A percentile compares a stretch with the other conserved stretches of the same genome.
These are phyloP conservation scores for Aspidiotus destructor DNA, from an alignment of 2,888 invertebrate genomes.

Conservation along the genomic window DNA sequence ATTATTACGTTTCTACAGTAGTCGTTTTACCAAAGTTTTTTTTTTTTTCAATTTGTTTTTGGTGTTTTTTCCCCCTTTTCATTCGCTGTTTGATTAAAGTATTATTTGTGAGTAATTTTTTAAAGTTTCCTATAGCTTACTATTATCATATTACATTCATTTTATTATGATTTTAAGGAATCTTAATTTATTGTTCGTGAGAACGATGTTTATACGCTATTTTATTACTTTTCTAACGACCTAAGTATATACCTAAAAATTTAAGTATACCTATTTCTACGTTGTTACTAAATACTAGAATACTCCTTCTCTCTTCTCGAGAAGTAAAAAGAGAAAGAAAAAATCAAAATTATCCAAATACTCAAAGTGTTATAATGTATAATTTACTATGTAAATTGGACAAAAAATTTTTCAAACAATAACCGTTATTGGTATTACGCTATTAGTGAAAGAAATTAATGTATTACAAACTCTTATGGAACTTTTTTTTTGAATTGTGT, in stretches of 20 bases:
- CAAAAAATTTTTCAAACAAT: not conserved
- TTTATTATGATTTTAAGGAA: not conserved
- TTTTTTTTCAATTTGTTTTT: no score
- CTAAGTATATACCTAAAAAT: not conserved
- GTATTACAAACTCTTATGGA: not conserved
- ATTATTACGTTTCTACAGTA: no score
- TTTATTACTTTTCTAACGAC: conserved; percentile 2
- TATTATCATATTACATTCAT: not conserved
- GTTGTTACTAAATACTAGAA: no score
- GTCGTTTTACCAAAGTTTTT: no score
- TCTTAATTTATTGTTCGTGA: not conserved
- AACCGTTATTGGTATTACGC: not conserved
- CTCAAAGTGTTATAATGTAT: no score
- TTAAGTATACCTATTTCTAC: not conserved
- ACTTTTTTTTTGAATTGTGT: not conserved
- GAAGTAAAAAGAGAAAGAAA: not conserved
- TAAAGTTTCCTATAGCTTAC: conserved; percentile 2
- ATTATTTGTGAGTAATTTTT: conserved; percentile 4
- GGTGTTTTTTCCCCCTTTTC: no score
- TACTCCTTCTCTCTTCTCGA: not conserved
- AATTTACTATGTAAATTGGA: no score
- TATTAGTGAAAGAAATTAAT: not conserved
- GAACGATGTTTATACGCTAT: not conserved
- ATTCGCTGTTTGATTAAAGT: not conserved
- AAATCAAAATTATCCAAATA: no score